Base-by-base conservation (phyloP, 2,888 invertebrate genomes). In the Mystacides longicornis region DNA sequence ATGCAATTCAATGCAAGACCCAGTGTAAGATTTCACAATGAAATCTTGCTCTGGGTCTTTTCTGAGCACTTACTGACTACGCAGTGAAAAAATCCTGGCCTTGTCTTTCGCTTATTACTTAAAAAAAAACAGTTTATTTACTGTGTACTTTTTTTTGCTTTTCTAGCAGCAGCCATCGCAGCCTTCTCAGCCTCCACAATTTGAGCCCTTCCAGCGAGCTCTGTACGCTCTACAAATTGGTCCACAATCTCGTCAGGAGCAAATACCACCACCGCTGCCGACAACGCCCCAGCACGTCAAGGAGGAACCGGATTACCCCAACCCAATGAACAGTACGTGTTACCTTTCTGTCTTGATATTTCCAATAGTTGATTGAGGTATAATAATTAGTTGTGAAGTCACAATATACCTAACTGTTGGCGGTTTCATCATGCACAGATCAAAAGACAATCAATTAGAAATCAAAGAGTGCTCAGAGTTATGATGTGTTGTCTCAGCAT, bases 141-240 rank as follows among this genome's bases (percentile, higher is more conserved):
- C n/a, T n/a, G n/a, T n/a, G 18, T 48, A 23, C 21, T 4, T 48
- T 48, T 14, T 64, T 64, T 23, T 64, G 58, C 50, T 63, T 66
- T 64, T 2, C 51, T n/a, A 66, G 23, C 4, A 67, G 67, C 56
- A 67, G 68, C 27, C 66, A 66, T 55, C 60, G 78, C 67, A 70
- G 82, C 81, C 79, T 78, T 82, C 48, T 76, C 73, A 64, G 72
- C 71, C 53, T 72, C 74, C 51, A 69, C 75, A 58, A 27, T 58
- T 55, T 23, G 55, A 58, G 31, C 58, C 58, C 5, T 59, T 56
- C 46, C 53, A 56, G 27, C 33, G 54, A 46, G 56, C 62, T 57
- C n/a, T 58, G 14, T 75, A 75, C 19, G 68, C 64, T 33, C 67
- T 69, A 2, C 71, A 70, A 61, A 42, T 51, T 3, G 52, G 45